These are phyloP conservation scores for Leptinotarsa defecta DNA, from an alignment of 1,140 invertebrate genomes.

Conservation along the genomic window DNA sequence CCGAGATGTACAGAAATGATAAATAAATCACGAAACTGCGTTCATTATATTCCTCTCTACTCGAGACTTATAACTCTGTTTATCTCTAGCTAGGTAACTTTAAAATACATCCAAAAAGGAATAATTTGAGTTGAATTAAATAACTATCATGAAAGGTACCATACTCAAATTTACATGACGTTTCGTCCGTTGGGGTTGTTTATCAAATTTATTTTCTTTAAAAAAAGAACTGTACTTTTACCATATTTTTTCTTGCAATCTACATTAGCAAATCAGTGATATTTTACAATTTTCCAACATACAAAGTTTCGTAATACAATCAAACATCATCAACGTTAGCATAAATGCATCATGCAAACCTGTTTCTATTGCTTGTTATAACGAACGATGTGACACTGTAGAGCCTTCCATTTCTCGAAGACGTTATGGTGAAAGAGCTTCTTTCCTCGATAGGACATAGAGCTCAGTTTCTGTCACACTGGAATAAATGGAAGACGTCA, in stretches of 20 bases:
- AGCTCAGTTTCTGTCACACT: slow-evolving; percentile 4
- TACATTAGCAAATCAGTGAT: not conserved
- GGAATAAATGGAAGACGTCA: slow-evolving; percentile 1
- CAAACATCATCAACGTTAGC: slow-evolving; percentile 2
- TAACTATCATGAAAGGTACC: not conserved
- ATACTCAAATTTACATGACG: not conserved
- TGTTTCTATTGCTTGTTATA: not conserved
- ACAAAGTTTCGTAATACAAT: not conserved
- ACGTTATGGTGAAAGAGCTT: slow-evolving; percentile 8
- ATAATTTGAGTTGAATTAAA: not conserved
- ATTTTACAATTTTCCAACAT: not conserved
- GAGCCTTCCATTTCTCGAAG: slow-evolving; percentile 7
- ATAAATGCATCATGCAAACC: not conserved
- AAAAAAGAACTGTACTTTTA: not conserved
- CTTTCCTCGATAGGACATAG: not conserved
- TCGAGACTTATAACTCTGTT: not conserved
- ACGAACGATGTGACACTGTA: not conserved
- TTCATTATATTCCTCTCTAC: not conserved
- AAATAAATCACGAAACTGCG: too few species aligned
- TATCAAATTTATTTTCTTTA: slow-evolving; percentile 6
- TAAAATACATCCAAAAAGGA: not conserved
- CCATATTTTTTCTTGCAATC: not conserved
- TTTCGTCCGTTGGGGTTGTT: not conserved
- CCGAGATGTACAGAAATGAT: too few species aligned
- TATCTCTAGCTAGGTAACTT: not conserved